Evolutionary conservation across 1,140 invertebrate genomes (phyloP), one percentile per base, ranked within the genome.

Genomic region (Zaprionus gabonicus): DNA sequence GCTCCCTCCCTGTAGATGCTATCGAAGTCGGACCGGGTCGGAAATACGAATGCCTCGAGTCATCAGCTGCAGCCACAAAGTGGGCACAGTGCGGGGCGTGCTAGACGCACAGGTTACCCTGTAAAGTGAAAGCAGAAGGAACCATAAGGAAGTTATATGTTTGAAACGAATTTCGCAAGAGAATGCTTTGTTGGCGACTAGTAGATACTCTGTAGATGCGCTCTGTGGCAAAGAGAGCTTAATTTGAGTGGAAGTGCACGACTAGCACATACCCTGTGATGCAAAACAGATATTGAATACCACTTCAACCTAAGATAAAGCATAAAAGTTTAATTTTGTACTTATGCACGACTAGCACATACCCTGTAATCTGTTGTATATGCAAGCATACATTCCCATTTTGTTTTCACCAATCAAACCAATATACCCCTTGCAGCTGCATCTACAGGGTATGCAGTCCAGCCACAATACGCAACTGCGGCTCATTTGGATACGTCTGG

Each of bases 11-110:
- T 67, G 44, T 34, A 74, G 80, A 82, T 82, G 57, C 70, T 78
- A 82, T 82, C 80, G 65, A 2, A 46, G 41, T n/a, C 41, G 58
- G 27, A 34, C 59, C 31, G 62, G 80, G 75, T 82, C 70, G 80
- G 80, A 82, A 82, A 82, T 82, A 72, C 80, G 69, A 85, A 78
- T 72, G 82, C 82, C 82, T 56, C 70, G 70, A 80, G 82, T 84
- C 82, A 85, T 84, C 82, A 81, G 81, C 81, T 84, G 81, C 81
- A 84, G 9, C 46, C 41, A 63, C 38, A 36, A 65, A 20, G n/a
- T 46, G 62, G 51, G 34, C 41, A 15, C 36, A 55, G 13, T 6
- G 10, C 3, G 4, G 23, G 15, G 20, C 20, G 5, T 59, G 57
- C 23, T 5, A 36, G 36, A 27, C 57, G 23, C 12, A 6, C 13